Evolutionary conservation across 2,797 vertebrate genomes (phyloP), one percentile per base, ranked within the genome.

Genomic region (Poeciliopsis infans): DNA sequence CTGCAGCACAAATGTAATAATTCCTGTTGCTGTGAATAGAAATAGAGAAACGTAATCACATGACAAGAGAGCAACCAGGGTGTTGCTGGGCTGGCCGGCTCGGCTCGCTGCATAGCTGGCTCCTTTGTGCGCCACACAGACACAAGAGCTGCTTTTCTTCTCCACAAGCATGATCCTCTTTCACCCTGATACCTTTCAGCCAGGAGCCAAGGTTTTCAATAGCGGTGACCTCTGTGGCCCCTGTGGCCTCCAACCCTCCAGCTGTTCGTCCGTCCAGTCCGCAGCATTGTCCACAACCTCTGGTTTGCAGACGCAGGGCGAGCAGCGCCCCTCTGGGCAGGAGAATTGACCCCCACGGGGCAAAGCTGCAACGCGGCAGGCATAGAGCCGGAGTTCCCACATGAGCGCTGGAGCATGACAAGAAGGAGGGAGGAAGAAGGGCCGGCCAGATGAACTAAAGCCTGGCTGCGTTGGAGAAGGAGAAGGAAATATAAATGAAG

Each of bases 91-190:
- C 91, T 84, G 87, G 86, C 85, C 86, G 70, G 85, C 87, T 79
- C 74, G 79, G 74, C 84, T 84, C 84, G 78, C 80, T 92, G 86
- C 88, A 70, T 81, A 79, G 82, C 90, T 87, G 86, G 86, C 88
- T 93, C 90, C 88, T 95, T 95, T 95, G 92, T 95, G 87, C 91
- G 85, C 81, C 51, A 46, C 71, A 39, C 83, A 85, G 91, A 90
- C 94, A 96, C 94, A 95, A 95, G 94, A 95, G 93, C 91, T 89
- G 90, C 86, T 95, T 94, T 95, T 94, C 93, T 93, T 90, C 86
- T 91, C 83, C 85, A 90, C 87, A 91, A 92, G 92, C 88, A 83
- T 91, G 92, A 93, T 94, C 93, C 90, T 94, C 93, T 94, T 93
- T 93, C 94, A 94, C 83, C 89, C 87, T 82, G 41, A n/a, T 89